Evolutionary conservation across 2,113 vertebrate species (phyloP).

Genomic region (Steatornis caripensis): DNA sequence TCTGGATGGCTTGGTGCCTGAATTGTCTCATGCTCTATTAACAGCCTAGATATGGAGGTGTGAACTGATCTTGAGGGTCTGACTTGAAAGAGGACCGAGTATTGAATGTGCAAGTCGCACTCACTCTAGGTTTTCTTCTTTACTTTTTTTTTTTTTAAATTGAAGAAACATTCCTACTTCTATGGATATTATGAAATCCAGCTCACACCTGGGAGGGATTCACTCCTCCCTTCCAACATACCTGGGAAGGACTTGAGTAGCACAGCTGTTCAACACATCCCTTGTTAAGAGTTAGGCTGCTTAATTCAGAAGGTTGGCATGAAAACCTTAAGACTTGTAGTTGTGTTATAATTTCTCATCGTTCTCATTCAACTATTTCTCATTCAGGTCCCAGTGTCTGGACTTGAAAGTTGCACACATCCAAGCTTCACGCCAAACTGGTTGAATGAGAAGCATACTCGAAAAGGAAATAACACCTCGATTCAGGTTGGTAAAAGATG

Average conservation of each 20-base stretch:
- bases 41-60: not conserved
- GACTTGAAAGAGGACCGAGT: not conserved
- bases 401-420: not conserved
- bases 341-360: not conserved
- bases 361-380: not conserved
- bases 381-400: not conserved
- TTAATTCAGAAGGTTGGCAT: not conserved
- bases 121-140: not conserved
- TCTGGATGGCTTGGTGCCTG: not conserved
- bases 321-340: not conserved
- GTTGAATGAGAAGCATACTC: not conserved
- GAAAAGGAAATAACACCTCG: accelerated
- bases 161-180: not conserved
- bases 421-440: not conserved
- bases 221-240: not conserved
- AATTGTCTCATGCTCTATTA: constrained; percentile 44
- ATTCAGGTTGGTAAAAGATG: not conserved
- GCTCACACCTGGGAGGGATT: not conserved
- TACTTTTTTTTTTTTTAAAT: not conserved
- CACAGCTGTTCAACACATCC: accelerated
- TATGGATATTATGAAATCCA: not conserved
- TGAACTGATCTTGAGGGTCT: not conserved
- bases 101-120: not conserved
- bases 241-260: not conserved
- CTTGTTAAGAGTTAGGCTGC: not conserved